Percentiles rank a stretch among this genome's conserved stretches.
Conservation (phyloP, 2,888 invertebrate species). For the Odontomyia ornata region DNA sequence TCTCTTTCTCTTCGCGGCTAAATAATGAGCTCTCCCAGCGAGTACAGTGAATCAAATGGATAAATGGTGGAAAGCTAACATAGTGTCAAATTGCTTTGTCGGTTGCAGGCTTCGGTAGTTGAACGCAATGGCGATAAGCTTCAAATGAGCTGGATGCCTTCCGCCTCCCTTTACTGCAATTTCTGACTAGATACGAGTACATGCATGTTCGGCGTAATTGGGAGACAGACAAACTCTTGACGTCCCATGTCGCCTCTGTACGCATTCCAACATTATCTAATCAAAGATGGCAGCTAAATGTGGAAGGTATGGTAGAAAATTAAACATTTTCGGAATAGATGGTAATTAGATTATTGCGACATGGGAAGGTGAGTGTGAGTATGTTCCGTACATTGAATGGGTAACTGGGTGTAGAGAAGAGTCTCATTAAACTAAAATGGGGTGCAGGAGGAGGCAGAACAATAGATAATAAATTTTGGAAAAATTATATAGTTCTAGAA, state of each 20-base stretch:
- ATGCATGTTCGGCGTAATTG: no score
- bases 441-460: no score
- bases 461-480: no score
- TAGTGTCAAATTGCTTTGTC: slow-evolving; percentile 42
- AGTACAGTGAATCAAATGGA: neutral
- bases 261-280: slow-evolving; percentile 28
- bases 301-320: slow-evolving; percentile 38
- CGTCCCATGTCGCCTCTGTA: neutral
- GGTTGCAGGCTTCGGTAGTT: slow-evolving; percentile 4
- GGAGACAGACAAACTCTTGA: neutral
- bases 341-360: slow-evolving; percentile 47
- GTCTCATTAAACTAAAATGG: no score
- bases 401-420: neutral
- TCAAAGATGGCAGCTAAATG: slow-evolving; percentile 46
- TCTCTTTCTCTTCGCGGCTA: neutral
- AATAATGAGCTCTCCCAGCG: neutral
- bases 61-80: neutral
- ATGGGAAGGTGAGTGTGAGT: no score
- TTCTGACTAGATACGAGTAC: neutral
- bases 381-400: neutral
- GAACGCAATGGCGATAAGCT: slow-evolving; percentile 23
- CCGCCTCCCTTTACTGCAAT: neutral
- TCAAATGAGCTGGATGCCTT: neutral
- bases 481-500: no score
- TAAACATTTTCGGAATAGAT: slow-evolving; percentile 45